phyloP scores from a whole-genome alignment of 1,140 invertebrate species.

The Papilio polyxenes region DNA sequence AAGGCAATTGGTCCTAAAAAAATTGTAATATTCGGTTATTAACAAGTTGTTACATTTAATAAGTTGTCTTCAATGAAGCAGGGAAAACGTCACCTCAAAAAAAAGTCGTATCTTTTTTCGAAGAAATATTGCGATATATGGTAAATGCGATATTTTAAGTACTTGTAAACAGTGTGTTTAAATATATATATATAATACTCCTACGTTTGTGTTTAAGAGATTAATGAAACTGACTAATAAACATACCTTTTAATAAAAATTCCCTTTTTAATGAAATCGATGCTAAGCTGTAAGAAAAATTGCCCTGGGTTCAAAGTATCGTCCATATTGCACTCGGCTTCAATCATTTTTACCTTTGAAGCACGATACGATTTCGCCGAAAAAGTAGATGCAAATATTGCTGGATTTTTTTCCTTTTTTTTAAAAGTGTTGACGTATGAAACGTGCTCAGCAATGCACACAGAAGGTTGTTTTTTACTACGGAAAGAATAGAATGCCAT shows the following conservation, averaged over 20 bases:
- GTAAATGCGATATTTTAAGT: too few relatives aligned
- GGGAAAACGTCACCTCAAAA: too few relatives aligned
- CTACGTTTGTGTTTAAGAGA: too few relatives aligned
- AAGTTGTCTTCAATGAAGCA: too few relatives aligned
- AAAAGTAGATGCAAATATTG: conserved; percentile 11
- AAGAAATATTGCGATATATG: too few relatives aligned
- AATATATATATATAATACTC: too few relatives aligned
- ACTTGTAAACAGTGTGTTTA: too few relatives aligned
- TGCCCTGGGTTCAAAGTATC: not conserved
- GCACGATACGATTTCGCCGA: conserved; percentile 1
- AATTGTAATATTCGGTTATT: too few relatives aligned
- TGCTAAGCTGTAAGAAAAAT: not conserved
- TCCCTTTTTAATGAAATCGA: not conserved
- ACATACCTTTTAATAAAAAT: not conserved
- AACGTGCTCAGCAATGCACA: not conserved
- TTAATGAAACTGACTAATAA: too few relatives aligned
- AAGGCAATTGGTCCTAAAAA: too few relatives aligned
- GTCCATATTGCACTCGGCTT: not conserved
- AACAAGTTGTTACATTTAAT: too few relatives aligned
- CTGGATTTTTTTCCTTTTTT: not conserved
- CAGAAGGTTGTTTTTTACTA: not conserved
- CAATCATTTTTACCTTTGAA: not conserved
- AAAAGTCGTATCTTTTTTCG: too few relatives aligned
- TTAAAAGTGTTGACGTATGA: not conserved
- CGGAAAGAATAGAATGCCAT: not conserved